Base-by-base conservation (phyloP, 2,113 vertebrate species). In the Antennarius striatus region DNA sequence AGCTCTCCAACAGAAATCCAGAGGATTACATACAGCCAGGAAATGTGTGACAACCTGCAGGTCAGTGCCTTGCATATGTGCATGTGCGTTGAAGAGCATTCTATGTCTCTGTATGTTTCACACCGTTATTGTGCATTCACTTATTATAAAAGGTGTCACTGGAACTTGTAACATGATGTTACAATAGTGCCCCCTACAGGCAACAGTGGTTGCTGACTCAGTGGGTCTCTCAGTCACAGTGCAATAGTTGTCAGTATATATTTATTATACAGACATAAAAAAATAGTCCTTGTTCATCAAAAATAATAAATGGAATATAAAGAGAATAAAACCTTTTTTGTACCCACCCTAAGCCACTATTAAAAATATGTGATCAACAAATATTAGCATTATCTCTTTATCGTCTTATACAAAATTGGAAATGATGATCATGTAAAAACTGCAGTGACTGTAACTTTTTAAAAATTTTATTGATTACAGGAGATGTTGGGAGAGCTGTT, bases 401-500 rank as follows among this genome's bases (percentile, higher is more conserved):
- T 2, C 22, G 22, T 14, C 36, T 43, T 0, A 0, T 56, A 49
- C 53, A 47, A 8, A 71, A 47, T 39, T 62, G 0, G 2, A 42
- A 55, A 55, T 3, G 58, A 7, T 4, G 5, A n/a, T 51, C 16
- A 12, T 52, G 0, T 22, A 6, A 56, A 52, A 58, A 43, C 3
- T 52, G 10, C 15, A 29, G 47, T 47, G n/a, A 43, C 22, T 56
- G 11, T 9, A 43, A n/a, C 40, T 13, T 28, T 47, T 22, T 47
- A 39, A 29, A 3, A 28, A 43, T 66, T 57, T 68, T 5, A 14
- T 55, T 59, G 4, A 7, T 73, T 83, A 8, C 83, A 99, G 98
- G 98, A 99, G 71, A 96, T 97, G 96, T 93, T 99, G 55, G 98
- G 97, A 58, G 98, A 99, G 86, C 91, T 99, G 77, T 99, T 99